Base-by-base conservation (phyloP, 2,888 invertebrate species). In the Ormyrus thymus region DNA sequence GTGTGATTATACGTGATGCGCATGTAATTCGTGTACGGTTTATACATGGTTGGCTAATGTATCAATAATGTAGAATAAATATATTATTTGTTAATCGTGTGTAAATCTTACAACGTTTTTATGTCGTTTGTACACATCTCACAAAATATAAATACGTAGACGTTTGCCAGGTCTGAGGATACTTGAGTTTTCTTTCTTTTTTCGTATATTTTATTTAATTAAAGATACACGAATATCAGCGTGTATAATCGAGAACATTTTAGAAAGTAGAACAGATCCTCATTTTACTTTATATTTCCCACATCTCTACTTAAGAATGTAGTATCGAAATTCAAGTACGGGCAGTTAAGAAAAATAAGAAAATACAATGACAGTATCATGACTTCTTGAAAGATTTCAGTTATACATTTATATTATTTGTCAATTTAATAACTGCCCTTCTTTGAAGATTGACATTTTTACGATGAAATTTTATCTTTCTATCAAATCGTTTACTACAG, bases 51-150 rank as follows among this genome's bases (percentile, higher is more conserved):
- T 15, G 55, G 55, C 9, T 15, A 46, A 72, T 15, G 55, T 46
- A 62, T 62, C 62, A 72, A 72, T 64, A 43, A 45, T 58, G 48
- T 58, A 45, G n/a, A 46, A 43, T 13, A 6, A 61, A 61, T 62
- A 45, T 53, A 72, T 72, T 72, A 72, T 55, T 64, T 64, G 13
- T 48, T n/a, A 15, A 72, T 64, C 53, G 43, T 48, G 53, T 64
- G 15, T 45, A 64, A 55, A 72, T 53, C 13, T 43, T 51, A 53
- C 53, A 65, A 50, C 3, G 50, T 56, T 68, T 4, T 29, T 29
- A 29, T 29, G 1, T 29, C 29, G 29, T 29, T 29, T 29, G 53
- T 9, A 53, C 10, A 53, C n/a, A 9, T 55, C 13, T 55, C n/a
- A 55, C 55, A 55, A 13, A 55, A 55, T 55, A 11, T 53, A 53